A percentile compares a stretch with the other conserved stretches of the same genome.
Conservation (phyloP, 2,888 invertebrate species). For the Calliopum simillimum region DNA sequence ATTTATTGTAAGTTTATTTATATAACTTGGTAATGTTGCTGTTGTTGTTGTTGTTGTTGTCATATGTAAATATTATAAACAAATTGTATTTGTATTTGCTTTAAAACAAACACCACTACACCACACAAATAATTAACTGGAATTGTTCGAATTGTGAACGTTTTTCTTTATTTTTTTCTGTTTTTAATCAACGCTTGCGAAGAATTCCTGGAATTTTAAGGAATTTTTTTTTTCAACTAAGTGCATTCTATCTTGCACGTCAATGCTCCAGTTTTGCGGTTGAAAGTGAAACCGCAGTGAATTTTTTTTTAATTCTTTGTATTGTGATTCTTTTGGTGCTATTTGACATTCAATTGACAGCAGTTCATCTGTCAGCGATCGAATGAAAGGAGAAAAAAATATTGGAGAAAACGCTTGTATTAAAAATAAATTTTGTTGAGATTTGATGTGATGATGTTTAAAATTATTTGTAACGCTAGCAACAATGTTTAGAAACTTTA, state of each 20-base stretch:
- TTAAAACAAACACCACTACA: conserved; percentile 6
- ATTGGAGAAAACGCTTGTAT: too few species aligned
- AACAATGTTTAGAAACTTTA: too few species aligned
- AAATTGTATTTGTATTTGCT: not conserved
- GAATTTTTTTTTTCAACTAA: not conserved
- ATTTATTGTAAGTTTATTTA: conserved; percentile 29
- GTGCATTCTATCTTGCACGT: not conserved
- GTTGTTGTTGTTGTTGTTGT: conserved; percentile 29
- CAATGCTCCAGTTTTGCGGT: conserved; percentile 2
- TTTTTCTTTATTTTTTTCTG: not conserved
- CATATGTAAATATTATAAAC: conserved; percentile 29
- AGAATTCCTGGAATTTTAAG: conserved; percentile 29
- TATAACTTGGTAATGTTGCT: conserved; percentile 1
- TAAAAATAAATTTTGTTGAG: too few species aligned
- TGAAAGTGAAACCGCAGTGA: conserved; percentile 23
- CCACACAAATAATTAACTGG: conserved; percentile 36
- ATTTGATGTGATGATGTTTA: too few species aligned
- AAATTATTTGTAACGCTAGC: too few species aligned
- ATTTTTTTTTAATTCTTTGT: not conserved
- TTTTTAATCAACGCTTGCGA: not conserved
- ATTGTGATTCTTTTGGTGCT: conserved; percentile 8
- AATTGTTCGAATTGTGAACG: conserved; percentile 24
- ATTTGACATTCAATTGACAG: conserved; percentile 21
- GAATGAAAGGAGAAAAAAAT: too few species aligned
- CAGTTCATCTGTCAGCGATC: conserved; percentile 34